Percentiles rank a stretch among this genome's conserved stretches.
Evolutionary conservation across 2,888 invertebrate genomes (phyloP).

Genomic region (Cephus sareptanus): DNA sequence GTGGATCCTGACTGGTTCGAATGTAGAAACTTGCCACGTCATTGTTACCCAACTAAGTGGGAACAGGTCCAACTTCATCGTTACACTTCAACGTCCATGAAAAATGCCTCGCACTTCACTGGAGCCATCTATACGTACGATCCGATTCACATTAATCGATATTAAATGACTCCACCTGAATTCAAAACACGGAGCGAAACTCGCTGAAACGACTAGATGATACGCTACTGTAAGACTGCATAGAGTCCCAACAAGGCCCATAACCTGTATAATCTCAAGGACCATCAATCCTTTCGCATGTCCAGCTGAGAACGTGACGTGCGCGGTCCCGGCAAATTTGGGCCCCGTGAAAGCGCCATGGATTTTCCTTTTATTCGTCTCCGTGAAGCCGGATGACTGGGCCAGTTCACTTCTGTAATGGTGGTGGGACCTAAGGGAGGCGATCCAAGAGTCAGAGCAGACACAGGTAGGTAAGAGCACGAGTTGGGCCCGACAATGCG

Average conservation of each 20-base stretch:
- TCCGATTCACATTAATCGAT: background rate
- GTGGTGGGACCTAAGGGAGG: conserved; percentile 5
- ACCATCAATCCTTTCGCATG: background rate
- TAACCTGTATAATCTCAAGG: background rate
- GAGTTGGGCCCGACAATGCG: conserved; percentile 54
- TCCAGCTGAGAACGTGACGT: background rate
- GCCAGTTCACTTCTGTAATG: background rate
- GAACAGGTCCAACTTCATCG: background rate
- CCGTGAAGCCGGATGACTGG: conserved; percentile 10
- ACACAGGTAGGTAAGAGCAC: conserved; percentile 28
- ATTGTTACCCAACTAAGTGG: background rate
- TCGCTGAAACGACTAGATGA: background rate
- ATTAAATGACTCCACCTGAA: background rate
- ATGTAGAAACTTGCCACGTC: background rate
- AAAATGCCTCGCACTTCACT: background rate
- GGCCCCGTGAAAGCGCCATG: background rate
- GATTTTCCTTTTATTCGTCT: background rate
- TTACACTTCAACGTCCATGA: background rate
- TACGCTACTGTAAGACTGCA: background rate
- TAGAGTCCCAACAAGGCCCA: background rate
- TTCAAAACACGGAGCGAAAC: background rate
- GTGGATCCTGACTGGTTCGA: background rate
- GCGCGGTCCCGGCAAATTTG: background rate
- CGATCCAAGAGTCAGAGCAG: conserved; percentile 28
- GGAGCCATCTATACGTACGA: background rate